Evolutionary conservation across 2,888 invertebrate species (phyloP).

Genomic region (Pristionchus arcanus): DNA sequence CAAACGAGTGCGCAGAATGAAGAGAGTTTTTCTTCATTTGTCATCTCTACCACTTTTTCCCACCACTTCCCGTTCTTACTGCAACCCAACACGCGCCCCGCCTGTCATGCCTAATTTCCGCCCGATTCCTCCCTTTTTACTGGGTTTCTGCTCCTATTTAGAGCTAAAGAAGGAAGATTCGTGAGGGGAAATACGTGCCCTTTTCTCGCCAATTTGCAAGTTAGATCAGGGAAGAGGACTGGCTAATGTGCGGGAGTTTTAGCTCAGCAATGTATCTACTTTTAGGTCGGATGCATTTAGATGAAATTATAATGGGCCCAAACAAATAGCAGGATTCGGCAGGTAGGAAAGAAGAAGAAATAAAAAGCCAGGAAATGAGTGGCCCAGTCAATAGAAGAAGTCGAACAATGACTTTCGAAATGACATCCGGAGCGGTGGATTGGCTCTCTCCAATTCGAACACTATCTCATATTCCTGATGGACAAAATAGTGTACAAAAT

Average conservation of each 20-base stretch:
- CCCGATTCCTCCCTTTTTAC: neutral
- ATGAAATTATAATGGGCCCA: neutral
- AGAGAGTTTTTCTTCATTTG: no score
- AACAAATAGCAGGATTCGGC: no score
- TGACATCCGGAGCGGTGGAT: neutral
- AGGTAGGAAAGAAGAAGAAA: neutral
- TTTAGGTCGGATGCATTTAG: no score
- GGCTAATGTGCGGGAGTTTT: neutral
- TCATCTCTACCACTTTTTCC: neutral
- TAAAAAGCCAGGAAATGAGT: neutral
- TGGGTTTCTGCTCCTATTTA: neutral
- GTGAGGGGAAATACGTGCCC: neutral
- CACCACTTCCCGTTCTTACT: neutral
- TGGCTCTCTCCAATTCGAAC: neutral
- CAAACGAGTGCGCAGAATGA: no score
- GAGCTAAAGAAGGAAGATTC: neutral
- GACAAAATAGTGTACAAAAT: no score
- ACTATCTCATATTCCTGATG: neutral
- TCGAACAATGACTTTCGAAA: slow-evolving; percentile 6
- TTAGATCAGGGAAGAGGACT: neutral
- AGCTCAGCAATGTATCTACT: no score
- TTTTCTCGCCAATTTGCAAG: slow-evolving; percentile 24
- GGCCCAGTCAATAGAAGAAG: neutral
- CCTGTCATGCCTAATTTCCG: slow-evolving; percentile 32
- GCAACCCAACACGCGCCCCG: neutral